Evolutionary conservation across 1,140 invertebrate species (phyloP), one percentile per base, ranked within the genome.

Genomic region (Maconellicoccus hirsutus): DNA sequence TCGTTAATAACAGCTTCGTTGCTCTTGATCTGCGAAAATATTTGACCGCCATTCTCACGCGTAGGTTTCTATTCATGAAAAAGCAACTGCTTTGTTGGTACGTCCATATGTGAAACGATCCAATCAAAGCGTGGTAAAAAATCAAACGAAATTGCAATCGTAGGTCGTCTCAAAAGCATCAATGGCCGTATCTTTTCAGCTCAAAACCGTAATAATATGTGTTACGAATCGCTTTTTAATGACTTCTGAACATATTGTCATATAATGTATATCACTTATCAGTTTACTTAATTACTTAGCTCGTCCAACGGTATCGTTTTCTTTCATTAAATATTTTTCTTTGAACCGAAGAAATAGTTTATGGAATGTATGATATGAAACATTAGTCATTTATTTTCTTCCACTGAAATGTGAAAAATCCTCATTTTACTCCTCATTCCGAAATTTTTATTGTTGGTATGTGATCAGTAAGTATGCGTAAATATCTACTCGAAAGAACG

Each of bases 111-210:
- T 52, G 42, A 52, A 52, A 52, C n/a, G 42, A 52, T 52, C 42
- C 42, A 52, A 52, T 52, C 42, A 52, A 52, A 52, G 42, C 42
- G 42, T 52, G 42, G 42, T 52, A 52, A 52, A 52, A 52, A 52
- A 19, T 52, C 42, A 52, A 16, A 52, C 42, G 42, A 52, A 52
- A 52, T 52, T 52, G 42, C 42, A 52, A 52, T 52, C 42, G 10
- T 52, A 8, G 42, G n/a, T 52, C 29, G 12, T 33, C 29, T 6
- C 29, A 52, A 16, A 52, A 16, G n/a, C 42, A 52, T 52, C 42
- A 52, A 52, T 52, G 42, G n/a, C 42, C 42, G 16, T 52, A 52
- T 52, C n/a, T 19, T 52, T 52, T 52, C 42, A 52, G 29, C 42
- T 52, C 16, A 16, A 52, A 52, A 52, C 42, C 42, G 42, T 52